Evolutionary conservation across 2,888 invertebrate genomes (phyloP), one percentile per base, ranked within the genome.

Genomic region (Melanostoma scalare): DNA sequence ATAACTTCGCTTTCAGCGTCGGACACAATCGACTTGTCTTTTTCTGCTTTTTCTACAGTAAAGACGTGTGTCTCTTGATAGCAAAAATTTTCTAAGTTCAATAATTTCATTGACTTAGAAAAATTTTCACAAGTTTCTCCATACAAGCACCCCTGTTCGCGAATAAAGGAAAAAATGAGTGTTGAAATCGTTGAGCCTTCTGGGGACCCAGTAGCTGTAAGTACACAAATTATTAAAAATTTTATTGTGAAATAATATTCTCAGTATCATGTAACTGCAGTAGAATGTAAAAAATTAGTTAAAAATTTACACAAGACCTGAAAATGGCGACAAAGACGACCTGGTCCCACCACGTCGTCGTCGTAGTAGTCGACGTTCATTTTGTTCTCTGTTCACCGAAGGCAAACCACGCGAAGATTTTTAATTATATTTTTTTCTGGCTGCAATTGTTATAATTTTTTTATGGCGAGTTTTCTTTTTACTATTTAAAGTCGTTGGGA

Each of bases 71-170:
- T 20, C 38, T 48, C 38, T 69, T 71, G 77, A 63, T 72, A 76
- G 71, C 77, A 56, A 84, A 79, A 88, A 87, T 86, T 81, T 88
- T 88, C 87, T 85, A 87, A 88, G 89, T 88, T 87, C 86, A 85
- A 84, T 86, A 86, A 86, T 86, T 86, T 87, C 85, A 86, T 82
- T 81, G 86, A 87, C 86, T 87, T 86, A 84, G 86, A 86, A 86
- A 86, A 85, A 61, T 85, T 86, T 86, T 85, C 77, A 72, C 44
- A 50, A 52, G 31, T 73, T 73, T 63, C 52, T 36, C 65, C 56
- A 46, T 67, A 52, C 30, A 68, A 20, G 20, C 20, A 20, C 20
- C 20, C 20, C 20, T 20, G 20, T 20, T 20, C 53, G 35, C 31
- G 33, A 72, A 71, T 52, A 50, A 67, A 68, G 67, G 56, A 42